Evolutionary conservation across 2,113 vertebrate genomes (phyloP).

Genomic region (Micronycteris hirsuta): DNA sequence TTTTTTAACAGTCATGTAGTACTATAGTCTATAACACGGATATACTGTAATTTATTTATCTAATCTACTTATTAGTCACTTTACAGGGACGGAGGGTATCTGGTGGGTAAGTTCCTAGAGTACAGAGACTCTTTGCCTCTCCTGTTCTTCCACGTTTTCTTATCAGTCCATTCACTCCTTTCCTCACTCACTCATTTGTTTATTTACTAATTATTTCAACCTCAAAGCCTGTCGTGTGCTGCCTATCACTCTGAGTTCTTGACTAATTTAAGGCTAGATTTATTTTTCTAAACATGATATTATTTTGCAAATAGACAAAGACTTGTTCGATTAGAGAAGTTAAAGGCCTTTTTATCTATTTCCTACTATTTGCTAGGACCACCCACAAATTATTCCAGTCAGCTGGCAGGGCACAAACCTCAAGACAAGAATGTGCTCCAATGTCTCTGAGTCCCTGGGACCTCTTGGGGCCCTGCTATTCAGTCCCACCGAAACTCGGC

Average conservation of each 20-base stretch:
- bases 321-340: neutral
- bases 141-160: neutral
- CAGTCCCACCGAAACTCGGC: neutral
- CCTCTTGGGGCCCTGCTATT: neutral
- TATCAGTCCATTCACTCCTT: neutral
- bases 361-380: neutral
- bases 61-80: neutral
- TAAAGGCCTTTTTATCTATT: neutral
- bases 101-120: slow-evolving; percentile 14
- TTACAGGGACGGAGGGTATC: neutral
- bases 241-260: neutral
- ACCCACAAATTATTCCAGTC: neutral
- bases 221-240: neutral
- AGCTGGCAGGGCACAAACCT: neutral
- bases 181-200: neutral
- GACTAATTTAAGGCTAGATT: neutral
- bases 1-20: neutral
- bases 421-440: neutral
- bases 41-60: neutral
- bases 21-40: neutral
- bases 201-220: neutral
- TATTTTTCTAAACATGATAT: neutral
- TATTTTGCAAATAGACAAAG: neutral
- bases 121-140: neutral
- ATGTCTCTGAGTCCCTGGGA: neutral